Base-by-base conservation (phyloP, 2,113 vertebrate genomes). In the Climacteris rufus region DNA sequence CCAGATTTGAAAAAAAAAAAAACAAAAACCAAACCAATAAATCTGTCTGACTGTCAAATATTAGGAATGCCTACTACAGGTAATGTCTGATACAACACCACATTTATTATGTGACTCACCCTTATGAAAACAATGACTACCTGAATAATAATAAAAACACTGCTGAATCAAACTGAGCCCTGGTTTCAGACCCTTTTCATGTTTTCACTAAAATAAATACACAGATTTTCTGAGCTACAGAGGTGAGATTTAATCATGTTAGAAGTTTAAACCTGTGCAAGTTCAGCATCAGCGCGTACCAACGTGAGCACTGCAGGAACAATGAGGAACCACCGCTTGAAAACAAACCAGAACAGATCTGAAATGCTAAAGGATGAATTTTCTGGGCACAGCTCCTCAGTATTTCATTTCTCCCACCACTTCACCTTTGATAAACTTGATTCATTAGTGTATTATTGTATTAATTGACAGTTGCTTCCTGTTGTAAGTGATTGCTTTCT, bases 391-490 rank as follows among this genome's bases (percentile, higher is more conserved):
- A 83, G 60, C 85, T 87, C 57, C 45, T 35, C 72, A 30, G 27
- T 6, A 19, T 80, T 94, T 96, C 53, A 70, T 54, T 33, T 11
- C 19, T 60, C 60, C 72, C 70, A 69, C 11, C 31, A 50, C 54
- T 47, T 96, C 93, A 95, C 85, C 92, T 96, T 86, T 77, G 50
- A 69, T 95, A 97, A 96, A 96, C 81, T 90, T 94, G 87, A 97
- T 97, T 97, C 92, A 97, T 97, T 97, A 97, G 76, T 63, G 82
- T 64, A 91, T 93, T 97, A 97, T 68, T 65, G 76, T 47, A 95
- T 93, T 97, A 96, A 97, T 22, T 98, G 98, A 96, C 97, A 97
- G 95, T 95, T 93, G 93, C 79, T 97, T 96, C 94, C 95, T 89
- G 78, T 90, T 96, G 87, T 96, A 96, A 97, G 86, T 86, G 95